A percentile compares a stretch with the other conserved stretches of the same genome.
Conservation (phyloP, 2,113 vertebrate genomes). For the Beaufortia kweichowensis region DNA sequence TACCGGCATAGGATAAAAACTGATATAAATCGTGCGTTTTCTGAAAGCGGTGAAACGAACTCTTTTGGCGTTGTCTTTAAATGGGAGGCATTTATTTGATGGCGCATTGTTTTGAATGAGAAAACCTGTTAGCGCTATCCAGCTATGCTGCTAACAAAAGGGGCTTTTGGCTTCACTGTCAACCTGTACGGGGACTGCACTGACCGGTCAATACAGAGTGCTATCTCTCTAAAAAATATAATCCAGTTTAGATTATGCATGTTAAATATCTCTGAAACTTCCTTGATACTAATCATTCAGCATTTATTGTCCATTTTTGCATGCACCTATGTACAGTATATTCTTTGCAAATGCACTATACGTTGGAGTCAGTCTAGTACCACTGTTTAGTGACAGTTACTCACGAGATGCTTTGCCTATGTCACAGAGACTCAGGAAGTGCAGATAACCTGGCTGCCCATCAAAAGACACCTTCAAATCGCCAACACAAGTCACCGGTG, state of each 20-base stretch:
- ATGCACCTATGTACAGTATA: too few species aligned
- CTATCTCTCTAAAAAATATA: background rate
- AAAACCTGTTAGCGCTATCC: slow-evolving; percentile 41
- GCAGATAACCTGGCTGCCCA: slow-evolving; percentile 92
- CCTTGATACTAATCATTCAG: background rate
- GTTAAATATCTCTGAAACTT: background rate
- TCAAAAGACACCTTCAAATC: slow-evolving; percentile 82
- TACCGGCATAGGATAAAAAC: background rate
- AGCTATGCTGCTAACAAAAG: slow-evolving; percentile 54
- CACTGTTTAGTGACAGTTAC: background rate
- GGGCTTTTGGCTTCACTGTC: slow-evolving; percentile 24
- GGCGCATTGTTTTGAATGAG: slow-evolving; percentile 16
- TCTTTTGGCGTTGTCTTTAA: slow-evolving; percentile 24
- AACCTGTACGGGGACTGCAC: slow-evolving; percentile 8
- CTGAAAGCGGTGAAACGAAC: slow-evolving; percentile 42
- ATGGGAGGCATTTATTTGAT: background rate
- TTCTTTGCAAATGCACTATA: background rate
- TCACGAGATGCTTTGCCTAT: background rate
- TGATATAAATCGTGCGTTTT: background rate
- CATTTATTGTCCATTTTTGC: background rate
- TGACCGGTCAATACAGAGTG: slow-evolving; percentile 4
- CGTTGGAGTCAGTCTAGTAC: background rate
- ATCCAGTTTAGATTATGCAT: background rate
- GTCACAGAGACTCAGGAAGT: slow-evolving; percentile 88
- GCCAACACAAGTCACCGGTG: slow-evolving; percentile 81